phyloP scores from a whole-genome alignment of 2,797 vertebrate genomes.

The Simalia tracyae region DNA sequence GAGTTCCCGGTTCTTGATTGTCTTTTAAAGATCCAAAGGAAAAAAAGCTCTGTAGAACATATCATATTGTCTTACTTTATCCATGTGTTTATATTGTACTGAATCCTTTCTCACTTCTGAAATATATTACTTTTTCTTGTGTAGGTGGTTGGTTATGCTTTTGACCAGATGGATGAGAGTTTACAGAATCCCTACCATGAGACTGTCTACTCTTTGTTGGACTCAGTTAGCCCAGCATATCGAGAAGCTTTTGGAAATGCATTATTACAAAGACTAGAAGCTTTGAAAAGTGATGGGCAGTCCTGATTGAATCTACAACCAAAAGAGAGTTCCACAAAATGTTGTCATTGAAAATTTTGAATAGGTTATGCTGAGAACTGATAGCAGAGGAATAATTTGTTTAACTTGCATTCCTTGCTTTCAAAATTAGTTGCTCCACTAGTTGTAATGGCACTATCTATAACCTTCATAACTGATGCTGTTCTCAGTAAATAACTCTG shows the following conservation, averaged over 20 bases:
- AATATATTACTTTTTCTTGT: conserved; percentile 42
- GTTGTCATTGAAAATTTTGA: conserved; percentile 30
- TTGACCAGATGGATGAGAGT: conserved; percentile 88
- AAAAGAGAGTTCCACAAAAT: not conserved
- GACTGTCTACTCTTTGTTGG: conserved; percentile 95
- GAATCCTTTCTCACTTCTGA: conserved; percentile 9
- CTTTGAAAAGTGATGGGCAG: conserved; percentile 85
- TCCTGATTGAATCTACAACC: conserved; percentile 66
- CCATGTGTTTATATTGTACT: not conserved
- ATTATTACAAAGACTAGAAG: conserved; percentile 90
- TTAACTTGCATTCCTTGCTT: conserved; percentile 49
- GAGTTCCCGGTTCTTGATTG: not conserved
- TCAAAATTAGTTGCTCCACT: conserved; percentile 45
- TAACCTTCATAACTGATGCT: conserved; percentile 42
- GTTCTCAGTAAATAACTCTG: conserved; percentile 43
- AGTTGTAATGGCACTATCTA: conserved; percentile 28
- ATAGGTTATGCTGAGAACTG: conserved; percentile 30
- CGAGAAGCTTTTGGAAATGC: conserved; percentile 96
- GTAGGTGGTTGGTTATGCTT: conserved; percentile 91
- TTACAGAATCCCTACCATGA: conserved; percentile 89
- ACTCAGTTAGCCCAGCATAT: conserved; percentile 94
- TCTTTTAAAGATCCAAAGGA: not conserved
- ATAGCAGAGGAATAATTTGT: conserved; percentile 31
- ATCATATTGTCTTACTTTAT: not conserved
- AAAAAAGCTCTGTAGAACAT: not conserved